Percentiles rank a stretch among this genome's conserved stretches.
Evolutionary conservation across 2,797 vertebrate genomes (phyloP).

Genomic region (Petrocephalus sullivani): DNA sequence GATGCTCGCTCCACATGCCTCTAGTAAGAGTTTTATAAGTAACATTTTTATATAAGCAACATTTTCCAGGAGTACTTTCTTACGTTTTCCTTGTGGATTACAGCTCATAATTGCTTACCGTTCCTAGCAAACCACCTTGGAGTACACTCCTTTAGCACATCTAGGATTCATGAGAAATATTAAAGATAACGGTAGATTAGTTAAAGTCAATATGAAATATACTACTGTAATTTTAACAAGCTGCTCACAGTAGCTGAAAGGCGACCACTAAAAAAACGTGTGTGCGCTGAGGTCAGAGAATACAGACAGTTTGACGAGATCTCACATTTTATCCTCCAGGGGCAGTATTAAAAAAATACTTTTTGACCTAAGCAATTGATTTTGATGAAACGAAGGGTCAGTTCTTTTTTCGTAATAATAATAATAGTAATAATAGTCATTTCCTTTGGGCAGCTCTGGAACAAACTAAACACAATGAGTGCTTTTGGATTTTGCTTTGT

Average conservation of each 20-base stretch:
- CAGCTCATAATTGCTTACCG: not conserved
- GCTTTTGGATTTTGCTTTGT: not conserved
- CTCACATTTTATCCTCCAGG: not conserved
- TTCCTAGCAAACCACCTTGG: not conserved
- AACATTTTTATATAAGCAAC: not conserved
- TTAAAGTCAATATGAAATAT: not conserved
- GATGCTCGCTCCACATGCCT: not conserved
- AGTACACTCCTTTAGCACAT: not conserved
- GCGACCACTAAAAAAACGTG: not conserved
- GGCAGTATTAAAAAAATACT: not conserved
- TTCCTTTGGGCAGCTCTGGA: not conserved
- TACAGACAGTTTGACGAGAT: not conserved
- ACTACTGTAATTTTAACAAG: not conserved
- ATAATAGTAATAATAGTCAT: not conserved
- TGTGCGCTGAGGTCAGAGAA: not conserved
- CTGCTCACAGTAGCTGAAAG: not conserved
- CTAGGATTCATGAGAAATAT: not conserved
- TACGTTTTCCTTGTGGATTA: not conserved
- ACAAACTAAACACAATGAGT: not conserved
- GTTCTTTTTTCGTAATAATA: not conserved
- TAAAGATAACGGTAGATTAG: not conserved
- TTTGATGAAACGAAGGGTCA: not conserved
- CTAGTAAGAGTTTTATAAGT: not conserved
- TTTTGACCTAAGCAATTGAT: not conserved
- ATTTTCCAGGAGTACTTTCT: not conserved